phyloP scores from a whole-genome alignment of 1,140 invertebrate species.

The Meloidogyne exigua region DNA sequence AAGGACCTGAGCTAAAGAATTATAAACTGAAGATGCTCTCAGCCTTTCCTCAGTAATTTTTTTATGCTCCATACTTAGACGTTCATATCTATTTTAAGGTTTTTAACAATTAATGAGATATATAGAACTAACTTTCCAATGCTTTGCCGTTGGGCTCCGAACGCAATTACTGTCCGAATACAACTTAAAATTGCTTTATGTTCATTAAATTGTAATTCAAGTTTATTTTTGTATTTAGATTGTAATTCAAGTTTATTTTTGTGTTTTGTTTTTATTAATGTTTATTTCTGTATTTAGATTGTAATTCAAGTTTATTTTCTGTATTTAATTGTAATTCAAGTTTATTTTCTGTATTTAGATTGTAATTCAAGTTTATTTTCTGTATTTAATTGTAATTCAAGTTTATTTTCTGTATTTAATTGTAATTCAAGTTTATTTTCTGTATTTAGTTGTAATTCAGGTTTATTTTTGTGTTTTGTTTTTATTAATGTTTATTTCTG shows the following conservation, averaged over 20 bases:
- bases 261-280: neutral
- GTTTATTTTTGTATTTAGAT: neutral
- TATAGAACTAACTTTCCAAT: conserved; percentile 49
- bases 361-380: no score
- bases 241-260: neutral
- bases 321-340: neutral
- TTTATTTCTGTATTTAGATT: neutral
- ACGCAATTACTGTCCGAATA: conserved; percentile 60
- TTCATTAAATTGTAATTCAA: neutral
- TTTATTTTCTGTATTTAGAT: neutral
- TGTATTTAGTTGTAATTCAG: neutral
- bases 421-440: neutral
- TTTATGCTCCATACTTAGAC: conserved; percentile 49
- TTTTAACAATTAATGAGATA: neutral
- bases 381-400: no score
- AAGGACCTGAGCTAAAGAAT: conserved; percentile 57
- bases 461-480: neutral
- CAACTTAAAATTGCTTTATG: conserved; percentile 29
- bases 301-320: neutral
- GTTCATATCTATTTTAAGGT: conserved; percentile 49
- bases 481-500: no score
- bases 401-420: no score
- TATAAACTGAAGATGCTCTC: conserved; percentile 59
- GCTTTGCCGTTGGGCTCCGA: conserved; percentile 58
- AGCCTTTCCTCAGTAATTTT: conserved; percentile 55